Percentiles rank a stretch among this genome's conserved stretches.
Conservation (phyloP, 2,113 vertebrate species). For the Xiphorhynchus elegans region DNA sequence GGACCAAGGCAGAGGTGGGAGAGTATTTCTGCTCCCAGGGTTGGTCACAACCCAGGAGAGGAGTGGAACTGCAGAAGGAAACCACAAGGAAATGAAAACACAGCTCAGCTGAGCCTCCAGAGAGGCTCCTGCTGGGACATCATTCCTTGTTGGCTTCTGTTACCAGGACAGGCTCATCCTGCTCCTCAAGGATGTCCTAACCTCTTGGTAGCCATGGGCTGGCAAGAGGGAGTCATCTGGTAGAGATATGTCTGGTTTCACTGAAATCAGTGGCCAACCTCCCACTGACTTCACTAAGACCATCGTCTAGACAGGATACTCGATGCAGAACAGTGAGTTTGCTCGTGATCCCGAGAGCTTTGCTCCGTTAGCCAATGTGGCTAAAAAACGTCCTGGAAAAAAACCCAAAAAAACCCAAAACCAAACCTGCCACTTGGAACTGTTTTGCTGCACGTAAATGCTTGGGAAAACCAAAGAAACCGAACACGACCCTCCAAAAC, state of each 20-base stretch:
- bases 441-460: slow-evolving; percentile 3
- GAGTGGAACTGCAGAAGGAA: not conserved
- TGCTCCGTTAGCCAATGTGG: slow-evolving; percentile 66
- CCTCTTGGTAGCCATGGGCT: not conserved
- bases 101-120: slow-evolving; percentile 5
- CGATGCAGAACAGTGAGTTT: not conserved
- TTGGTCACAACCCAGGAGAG: not conserved
- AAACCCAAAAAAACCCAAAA: not conserved
- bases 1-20: not conserved
- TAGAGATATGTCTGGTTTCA: slow-evolving; percentile 60
- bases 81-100: not conserved
- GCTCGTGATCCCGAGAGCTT: slow-evolving; percentile 12
- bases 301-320: slow-evolving; percentile 37
- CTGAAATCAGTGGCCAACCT: slow-evolving; percentile 44
- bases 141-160: not conserved
- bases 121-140: not conserved
- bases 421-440: slow-evolving; percentile 48
- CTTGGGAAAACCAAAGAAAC: not conserved
- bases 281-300: slow-evolving; percentile 46
- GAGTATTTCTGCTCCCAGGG: not conserved
- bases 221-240: slow-evolving; percentile 5
- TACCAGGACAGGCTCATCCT: not conserved
- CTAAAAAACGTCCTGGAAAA: slow-evolving; percentile 45
- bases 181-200: not conserved
- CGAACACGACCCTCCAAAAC: not conserved